Percentiles rank a stretch among this genome's conserved stretches.
Conservation (phyloP, 2,113 vertebrate species). For the Neotragus pygmaeus region DNA sequence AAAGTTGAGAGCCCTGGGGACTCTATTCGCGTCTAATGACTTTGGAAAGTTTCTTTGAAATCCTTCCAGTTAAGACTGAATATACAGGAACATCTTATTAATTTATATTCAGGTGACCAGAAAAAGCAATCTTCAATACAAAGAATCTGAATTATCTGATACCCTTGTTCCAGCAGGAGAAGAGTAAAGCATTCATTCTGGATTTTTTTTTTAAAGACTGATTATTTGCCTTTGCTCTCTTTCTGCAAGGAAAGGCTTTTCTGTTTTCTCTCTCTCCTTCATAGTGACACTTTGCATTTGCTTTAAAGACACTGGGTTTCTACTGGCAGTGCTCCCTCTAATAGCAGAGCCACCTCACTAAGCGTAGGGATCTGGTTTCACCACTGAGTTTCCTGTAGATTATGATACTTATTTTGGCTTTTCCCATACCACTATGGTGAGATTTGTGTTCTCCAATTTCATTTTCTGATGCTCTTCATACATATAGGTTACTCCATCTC, state of each 20-base stretch:
- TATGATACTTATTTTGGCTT: neutral
- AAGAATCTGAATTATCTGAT: slow-evolving; percentile 13
- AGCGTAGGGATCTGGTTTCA: neutral
- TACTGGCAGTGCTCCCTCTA: neutral
- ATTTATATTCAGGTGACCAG: slow-evolving; percentile 14
- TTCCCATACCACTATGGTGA: neutral
- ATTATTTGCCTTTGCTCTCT: neutral
- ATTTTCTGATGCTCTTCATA: neutral
- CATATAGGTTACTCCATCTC: neutral
- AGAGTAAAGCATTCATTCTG: slow-evolving; percentile 4
- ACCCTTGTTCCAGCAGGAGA: neutral
- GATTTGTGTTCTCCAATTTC: neutral
- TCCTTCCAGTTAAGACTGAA: slow-evolving; percentile 8
- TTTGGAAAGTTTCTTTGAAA: slow-evolving; percentile 46
- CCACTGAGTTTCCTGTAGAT: neutral
- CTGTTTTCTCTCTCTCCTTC: neutral
- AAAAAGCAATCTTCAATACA: slow-evolving; percentile 7
- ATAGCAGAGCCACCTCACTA: neutral
- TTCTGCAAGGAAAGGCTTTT: neutral
- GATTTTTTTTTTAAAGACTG: neutral
- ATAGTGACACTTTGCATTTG: neutral
- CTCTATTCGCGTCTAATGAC: neutral
- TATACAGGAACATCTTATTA: neutral
- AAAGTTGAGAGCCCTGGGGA: neutral
- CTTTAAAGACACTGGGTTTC: neutral